A percentile compares a stretch with the other conserved stretches of the same genome.
Evolutionary conservation across 1,140 invertebrate genomes (phyloP).

Genomic region (Prorops nasuta): DNA sequence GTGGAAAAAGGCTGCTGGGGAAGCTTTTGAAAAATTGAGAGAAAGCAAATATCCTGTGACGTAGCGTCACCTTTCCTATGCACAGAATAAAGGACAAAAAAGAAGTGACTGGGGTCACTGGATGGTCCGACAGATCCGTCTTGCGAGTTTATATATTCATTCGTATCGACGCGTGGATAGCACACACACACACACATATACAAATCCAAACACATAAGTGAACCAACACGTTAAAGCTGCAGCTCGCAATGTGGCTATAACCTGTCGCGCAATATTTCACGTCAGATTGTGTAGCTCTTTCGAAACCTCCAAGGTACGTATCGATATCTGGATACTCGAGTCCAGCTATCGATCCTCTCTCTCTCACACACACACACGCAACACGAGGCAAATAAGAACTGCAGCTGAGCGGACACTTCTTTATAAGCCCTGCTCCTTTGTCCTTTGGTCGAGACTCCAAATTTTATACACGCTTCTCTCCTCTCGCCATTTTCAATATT

Average conservation of each 20-base stretch:
- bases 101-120: neutral
- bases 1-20: constrained; percentile 5
- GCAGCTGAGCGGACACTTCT: constrained; percentile 14
- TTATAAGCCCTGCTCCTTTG: too few species aligned
- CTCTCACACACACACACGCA: neutral
- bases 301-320: too few species aligned
- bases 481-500: too few species aligned
- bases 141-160: constrained; percentile 1
- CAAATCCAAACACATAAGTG: neutral
- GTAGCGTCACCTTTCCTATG: neutral
- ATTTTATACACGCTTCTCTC: too few species aligned
- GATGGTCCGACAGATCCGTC: constrained; percentile 9
- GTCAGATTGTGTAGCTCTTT: constrained; percentile 18
- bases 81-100: too few species aligned
- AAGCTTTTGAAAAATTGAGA: constrained; percentile 30
- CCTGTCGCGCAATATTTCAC: constrained; percentile 29
- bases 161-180: constrained; percentile 5
- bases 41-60: constrained; percentile 25
- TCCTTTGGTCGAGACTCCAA: too few species aligned
- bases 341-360: constrained; percentile 12
- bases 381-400: constrained; percentile 20
- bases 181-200: neutral
- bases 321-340: constrained; percentile 24
- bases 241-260: constrained; percentile 18
- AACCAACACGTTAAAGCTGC: neutral